Percentiles rank a stretch among this genome's conserved stretches.
Evolutionary conservation across 2,113 vertebrate species (phyloP).

Genomic region (Murina feae): DNA sequence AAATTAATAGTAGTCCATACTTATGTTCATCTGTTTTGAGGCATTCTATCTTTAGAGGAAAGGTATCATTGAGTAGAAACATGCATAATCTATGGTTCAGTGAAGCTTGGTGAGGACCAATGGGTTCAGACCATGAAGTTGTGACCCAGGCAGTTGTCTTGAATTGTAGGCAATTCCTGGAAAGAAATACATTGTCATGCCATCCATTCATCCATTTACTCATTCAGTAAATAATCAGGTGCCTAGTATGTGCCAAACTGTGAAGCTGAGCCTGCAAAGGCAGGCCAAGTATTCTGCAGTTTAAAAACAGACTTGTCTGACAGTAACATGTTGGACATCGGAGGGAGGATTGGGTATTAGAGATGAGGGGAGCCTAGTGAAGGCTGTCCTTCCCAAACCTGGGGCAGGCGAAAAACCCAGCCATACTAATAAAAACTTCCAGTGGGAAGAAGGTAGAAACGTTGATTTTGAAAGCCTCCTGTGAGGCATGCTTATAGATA

Average conservation of each 20-base stretch:
- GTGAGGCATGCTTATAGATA: not conserved
- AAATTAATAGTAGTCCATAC: not conserved
- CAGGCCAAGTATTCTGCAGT: not conserved
- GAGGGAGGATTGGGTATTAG: not conserved
- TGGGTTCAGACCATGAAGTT: not conserved
- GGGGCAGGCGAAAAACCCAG: not conserved
- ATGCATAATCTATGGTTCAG: not conserved
- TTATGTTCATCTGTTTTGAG: conserved; percentile 2
- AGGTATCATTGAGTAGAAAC: not conserved
- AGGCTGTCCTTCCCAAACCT: not conserved
- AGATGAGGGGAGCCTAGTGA: not conserved
- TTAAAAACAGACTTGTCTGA: not conserved
- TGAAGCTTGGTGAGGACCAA: not conserved
- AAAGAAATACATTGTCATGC: not conserved
- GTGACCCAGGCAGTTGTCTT: not conserved
- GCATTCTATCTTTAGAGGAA: not conserved
- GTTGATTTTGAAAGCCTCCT: not conserved
- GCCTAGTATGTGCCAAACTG: not conserved
- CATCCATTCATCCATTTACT: not conserved
- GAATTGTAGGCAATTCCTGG: not conserved
- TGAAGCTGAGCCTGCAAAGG: not conserved
- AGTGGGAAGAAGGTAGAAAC: not conserved
- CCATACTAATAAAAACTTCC: not conserved
- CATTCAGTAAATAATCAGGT: not conserved
- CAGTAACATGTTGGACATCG: not conserved